Evolutionary conservation across 53 echinoderm and acorn worm genomes (phyloP).

Genomic region (Hippasteria phrygiana): DNA sequence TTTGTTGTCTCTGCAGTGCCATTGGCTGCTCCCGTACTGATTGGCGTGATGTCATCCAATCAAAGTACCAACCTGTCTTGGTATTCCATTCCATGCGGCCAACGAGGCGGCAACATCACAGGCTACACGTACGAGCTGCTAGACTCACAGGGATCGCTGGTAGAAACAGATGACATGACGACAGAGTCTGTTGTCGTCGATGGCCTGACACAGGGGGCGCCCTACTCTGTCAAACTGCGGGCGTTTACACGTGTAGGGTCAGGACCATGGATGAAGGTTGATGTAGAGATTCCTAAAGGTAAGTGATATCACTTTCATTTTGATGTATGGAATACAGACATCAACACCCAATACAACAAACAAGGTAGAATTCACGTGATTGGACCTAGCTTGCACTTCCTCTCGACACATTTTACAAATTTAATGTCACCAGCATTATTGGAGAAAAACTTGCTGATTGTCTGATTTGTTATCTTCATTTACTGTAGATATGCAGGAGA

Average conservation of each 20-base stretch:
- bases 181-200: neutral
- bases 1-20: neutral
- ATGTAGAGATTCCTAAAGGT: neutral
- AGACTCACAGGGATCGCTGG: neutral
- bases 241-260: neutral
- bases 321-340: too few species aligned
- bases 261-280: neutral
- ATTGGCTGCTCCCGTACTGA: neutral
- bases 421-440: too few species aligned
- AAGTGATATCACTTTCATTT: too few species aligned
- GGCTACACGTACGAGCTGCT: slow-evolving; percentile 25
- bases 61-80: slow-evolving; percentile 10
- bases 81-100: slow-evolving; percentile 41
- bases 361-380: too few species aligned
- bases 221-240: neutral
- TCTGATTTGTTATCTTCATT: too few species aligned
- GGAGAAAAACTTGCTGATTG: too few species aligned
- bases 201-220: neutral
- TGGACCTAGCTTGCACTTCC: too few species aligned
- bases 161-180: neutral
- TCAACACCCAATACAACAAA: too few species aligned
- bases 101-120: slow-evolving; percentile 25
- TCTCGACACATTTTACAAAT: too few species aligned
- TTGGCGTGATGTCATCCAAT: neutral
- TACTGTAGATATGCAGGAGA: too few species aligned